Percentiles rank a stretch among this genome's conserved stretches.
Conservation (phyloP, 2,113 vertebrate genomes). For the Leptocoma aspasia region DNA sequence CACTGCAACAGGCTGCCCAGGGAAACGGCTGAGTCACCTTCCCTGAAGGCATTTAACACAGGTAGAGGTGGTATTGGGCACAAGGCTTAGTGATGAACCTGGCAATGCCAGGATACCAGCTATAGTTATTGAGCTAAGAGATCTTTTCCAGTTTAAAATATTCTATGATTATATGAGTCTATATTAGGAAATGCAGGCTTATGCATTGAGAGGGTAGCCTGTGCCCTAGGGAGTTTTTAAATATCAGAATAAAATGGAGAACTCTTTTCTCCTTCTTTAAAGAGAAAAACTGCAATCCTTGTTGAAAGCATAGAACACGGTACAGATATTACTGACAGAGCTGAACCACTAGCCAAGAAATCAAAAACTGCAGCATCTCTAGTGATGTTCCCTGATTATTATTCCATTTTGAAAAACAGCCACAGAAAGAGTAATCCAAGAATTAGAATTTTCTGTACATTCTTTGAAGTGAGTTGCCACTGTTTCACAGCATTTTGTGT, state of each 20-base stretch:
- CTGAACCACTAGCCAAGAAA: constrained; percentile 18
- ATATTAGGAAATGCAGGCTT: background rate
- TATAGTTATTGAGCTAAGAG: background rate
- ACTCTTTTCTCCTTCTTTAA: constrained; percentile 6
- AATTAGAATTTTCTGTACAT: constrained; percentile 23
- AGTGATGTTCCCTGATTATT: constrained; percentile 12
- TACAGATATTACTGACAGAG: background rate
- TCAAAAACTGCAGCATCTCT: background rate
- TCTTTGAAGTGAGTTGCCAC: constrained; percentile 37
- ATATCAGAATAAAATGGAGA: background rate
- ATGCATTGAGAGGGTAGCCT: background rate
- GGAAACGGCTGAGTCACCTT: background rate
- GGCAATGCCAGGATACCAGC: background rate
- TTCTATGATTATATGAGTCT: background rate
- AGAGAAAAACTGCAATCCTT: background rate
- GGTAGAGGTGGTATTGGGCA: background rate
- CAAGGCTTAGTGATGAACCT: background rate
- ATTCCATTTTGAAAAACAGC: constrained; percentile 29
- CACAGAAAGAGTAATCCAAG: constrained; percentile 20
- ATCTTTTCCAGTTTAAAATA: background rate
- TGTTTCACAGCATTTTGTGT: constrained; percentile 15
- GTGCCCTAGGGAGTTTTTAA: background rate
- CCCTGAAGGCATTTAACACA: background rate
- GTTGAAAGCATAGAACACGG: background rate
- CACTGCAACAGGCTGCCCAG: too few relatives aligned